These are phyloP conservation scores for Amblyornis subalaris DNA, from an alignment of 2,113 vertebrate genomes.

Conservation along the genomic window DNA sequence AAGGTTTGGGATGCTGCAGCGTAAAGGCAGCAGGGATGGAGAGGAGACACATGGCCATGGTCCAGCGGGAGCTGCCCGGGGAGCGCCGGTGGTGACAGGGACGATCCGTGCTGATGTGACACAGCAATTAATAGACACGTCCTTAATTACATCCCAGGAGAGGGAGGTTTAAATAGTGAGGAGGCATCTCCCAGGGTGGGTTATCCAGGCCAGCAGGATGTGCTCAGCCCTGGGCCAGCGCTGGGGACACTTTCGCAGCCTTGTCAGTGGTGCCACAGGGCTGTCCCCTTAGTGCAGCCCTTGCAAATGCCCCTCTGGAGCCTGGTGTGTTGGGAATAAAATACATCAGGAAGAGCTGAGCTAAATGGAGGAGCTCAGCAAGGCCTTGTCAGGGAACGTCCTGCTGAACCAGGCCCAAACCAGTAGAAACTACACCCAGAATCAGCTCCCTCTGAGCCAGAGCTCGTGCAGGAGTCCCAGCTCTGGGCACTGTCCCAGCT, in stretches of 20 bases:
- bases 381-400: neutral
- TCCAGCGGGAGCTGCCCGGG: neutral
- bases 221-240: neutral
- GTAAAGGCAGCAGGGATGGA: neutral
- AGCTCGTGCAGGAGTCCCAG: neutral
- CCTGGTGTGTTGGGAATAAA: rapidly evolving
- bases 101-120: neutral
- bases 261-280: neutral
- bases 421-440: neutral
- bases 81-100: neutral
- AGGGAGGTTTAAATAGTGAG: neutral
- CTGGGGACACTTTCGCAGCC: neutral
- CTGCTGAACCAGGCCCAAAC: neutral
- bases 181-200: neutral
- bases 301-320: neutral
- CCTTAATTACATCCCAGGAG: constrained; percentile 14
- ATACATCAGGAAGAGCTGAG: neutral
- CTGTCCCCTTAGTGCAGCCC: neutral
- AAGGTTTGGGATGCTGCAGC: neutral
- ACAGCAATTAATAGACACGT: neutral
- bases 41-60: rapidly evolving
- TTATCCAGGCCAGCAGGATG: constrained; percentile 5
- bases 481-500: neutral
- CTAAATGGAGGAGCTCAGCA: neutral
- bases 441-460: rapidly evolving